These are phyloP conservation scores for Zoanthus gigantus DNA, from an alignment of 92 coral and sea anemone species.

Conservation along the genomic window DNA sequence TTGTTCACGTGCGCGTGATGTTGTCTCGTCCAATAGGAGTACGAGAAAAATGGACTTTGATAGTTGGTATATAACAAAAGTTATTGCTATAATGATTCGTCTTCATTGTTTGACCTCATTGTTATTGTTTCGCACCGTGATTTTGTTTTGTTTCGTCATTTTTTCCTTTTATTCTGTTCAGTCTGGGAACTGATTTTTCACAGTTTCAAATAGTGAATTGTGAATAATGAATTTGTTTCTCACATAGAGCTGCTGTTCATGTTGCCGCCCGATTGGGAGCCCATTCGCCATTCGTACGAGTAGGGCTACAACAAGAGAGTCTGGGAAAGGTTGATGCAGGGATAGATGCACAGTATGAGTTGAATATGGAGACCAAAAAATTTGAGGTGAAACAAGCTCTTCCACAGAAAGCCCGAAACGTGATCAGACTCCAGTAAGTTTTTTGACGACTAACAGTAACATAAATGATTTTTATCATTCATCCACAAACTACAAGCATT, in stretches of 20 bases:
- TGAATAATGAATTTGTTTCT: neutral
- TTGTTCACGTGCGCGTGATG: no score
- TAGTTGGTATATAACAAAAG: no score
- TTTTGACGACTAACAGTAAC: no score
- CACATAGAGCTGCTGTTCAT: conserved; percentile 56
- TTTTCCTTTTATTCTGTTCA: neutral
- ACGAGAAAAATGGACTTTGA: no score
- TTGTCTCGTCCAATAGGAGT: no score
- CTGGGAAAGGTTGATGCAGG: conserved; percentile 41
- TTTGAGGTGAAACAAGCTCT: conserved; percentile 48
- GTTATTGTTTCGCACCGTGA: no score
- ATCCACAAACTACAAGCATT: no score
- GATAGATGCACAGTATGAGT: neutral
- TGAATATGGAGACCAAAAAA: conserved; percentile 27
- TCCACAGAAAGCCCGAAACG: conserved; percentile 52
- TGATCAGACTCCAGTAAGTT: conserved; percentile 61
- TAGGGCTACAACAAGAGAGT: conserved; percentile 63
- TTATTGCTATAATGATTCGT: no score
- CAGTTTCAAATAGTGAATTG: neutral
- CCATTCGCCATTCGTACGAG: conserved; percentile 83
- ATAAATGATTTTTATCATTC: neutral
- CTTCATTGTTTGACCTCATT: no score
- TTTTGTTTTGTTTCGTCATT: no score
- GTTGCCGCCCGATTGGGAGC: conserved; percentile 57
- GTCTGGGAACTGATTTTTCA: neutral